Evolutionary conservation across 1,140 invertebrate species (phyloP), one percentile per base, ranked within the genome.

Genomic region (Bombus vancouverensis): DNA sequence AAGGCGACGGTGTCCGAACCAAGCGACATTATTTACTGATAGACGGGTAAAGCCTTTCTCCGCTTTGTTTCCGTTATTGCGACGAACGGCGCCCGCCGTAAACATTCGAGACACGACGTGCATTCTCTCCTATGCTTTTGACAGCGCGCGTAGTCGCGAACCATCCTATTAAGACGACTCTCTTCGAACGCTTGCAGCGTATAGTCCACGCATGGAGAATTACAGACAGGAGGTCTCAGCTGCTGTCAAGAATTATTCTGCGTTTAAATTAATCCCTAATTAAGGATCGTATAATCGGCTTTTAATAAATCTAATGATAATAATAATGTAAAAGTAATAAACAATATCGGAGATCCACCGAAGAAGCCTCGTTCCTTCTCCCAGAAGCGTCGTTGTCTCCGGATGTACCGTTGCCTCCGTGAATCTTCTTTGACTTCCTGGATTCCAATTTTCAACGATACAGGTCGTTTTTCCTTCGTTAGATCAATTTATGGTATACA

Each of bases 361-460:
- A 28, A n/a, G 39, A 12, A 13, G 0, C 25, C 28, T 15, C 70
- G 70, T 25, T 18, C 47, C 15, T 47, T 47, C 47, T 18, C 25
- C 3, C 42, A 6, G n/a, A 53, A 44, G 73, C 73, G 28, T 34
- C 9, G 44, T 28, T 10, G 10, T 34, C 44, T 3, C 32, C 73
- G 73, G n/a, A 25, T 71, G 37, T 22, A 42, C 39, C 25, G 37
- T 32, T 15, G 37, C 1, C 5, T 34, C 1, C n/a, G 10, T 34
- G 5, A 22, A 25, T 28, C 22, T 18, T 15, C 3, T 5, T 9
- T 1, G 39, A 47, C 68, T 86, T 86, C 75, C 78, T 53, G 78
- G 68, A 77, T 80, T 28, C 72, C 74, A 78, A 76, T 80, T 37
- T 72, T 59, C 57, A 22, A 22, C 47, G 73, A 44, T 47, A 44